Conservation (phyloP, 2,888 invertebrate genomes). For the Latheticus oryzae region DNA sequence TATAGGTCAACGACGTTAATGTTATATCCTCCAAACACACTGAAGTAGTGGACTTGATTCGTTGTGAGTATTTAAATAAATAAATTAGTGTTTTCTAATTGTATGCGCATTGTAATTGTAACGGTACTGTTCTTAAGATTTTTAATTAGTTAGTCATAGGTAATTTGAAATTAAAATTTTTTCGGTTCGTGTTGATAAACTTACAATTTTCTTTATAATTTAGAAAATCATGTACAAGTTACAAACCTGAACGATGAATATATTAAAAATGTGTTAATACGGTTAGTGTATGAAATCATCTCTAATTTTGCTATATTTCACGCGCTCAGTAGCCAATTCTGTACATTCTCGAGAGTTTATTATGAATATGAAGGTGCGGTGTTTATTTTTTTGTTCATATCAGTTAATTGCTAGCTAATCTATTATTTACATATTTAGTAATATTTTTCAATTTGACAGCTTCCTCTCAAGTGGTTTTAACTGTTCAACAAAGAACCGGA, state of each 20-base stretch:
- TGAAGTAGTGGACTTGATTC: slow-evolving; percentile 94
- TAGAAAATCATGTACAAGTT: too few relatives aligned
- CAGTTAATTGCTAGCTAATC: slow-evolving; percentile 23
- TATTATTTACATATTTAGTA: slow-evolving; percentile 19
- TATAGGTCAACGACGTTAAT: slow-evolving; percentile 89
- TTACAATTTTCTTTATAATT: too few relatives aligned
- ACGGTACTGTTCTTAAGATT: too few relatives aligned
- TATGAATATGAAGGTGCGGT: slow-evolving; percentile 22
- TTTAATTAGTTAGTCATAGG: too few relatives aligned
- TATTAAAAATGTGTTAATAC: slow-evolving; percentile 32
- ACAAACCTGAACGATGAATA: slow-evolving; percentile 12
- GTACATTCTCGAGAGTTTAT: slow-evolving; percentile 25
- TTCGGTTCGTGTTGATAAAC: too few relatives aligned
- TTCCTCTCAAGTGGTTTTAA: slow-evolving; percentile 75
- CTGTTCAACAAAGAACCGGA: slow-evolving; percentile 72
- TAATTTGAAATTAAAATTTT: too few relatives aligned
- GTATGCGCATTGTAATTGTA: too few relatives aligned
- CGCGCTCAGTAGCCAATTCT: slow-evolving; percentile 27
- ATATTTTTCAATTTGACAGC: slow-evolving; percentile 67
- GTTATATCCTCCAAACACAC: slow-evolving; percentile 93
- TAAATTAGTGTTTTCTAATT: slow-evolving; percentile 2
- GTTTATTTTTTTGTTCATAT: too few relatives aligned
- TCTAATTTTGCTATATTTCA: slow-evolving; percentile 39
- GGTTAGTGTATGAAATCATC: slow-evolving; percentile 32
- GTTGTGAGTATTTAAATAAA: slow-evolving; percentile 75